Evolutionary conservation across 2,797 vertebrate genomes (phyloP).

Genomic region (Helostoma temminkii): DNA sequence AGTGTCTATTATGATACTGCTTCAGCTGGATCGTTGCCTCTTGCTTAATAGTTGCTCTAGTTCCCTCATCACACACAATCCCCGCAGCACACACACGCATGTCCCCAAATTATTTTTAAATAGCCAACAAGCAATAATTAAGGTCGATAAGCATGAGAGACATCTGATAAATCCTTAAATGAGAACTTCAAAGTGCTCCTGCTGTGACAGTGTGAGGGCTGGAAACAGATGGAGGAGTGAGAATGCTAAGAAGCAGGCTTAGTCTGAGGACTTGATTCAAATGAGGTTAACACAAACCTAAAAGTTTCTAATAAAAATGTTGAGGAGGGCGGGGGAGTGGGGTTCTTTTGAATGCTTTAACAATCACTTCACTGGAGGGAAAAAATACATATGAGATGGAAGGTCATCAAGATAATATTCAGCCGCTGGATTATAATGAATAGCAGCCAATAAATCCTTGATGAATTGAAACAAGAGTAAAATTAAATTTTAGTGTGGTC

Average conservation of each 20-base stretch:
- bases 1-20: conserved; percentile 41
- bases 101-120: conserved; percentile 50
- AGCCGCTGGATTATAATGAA: conserved; percentile 47
- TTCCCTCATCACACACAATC: conserved; percentile 26
- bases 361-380: conserved; percentile 29
- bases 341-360: conserved; percentile 34
- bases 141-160: conserved; percentile 55
- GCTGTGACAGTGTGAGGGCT: conserved; percentile 62
- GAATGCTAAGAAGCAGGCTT: conserved; percentile 37
- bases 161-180: conserved; percentile 67
- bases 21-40: conserved; percentile 45
- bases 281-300: conserved; percentile 54
- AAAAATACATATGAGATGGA: conserved; percentile 24
- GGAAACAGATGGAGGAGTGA: conserved; percentile 61
- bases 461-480: conserved; percentile 50
- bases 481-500: conserved; percentile 47
- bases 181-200: conserved; percentile 59
- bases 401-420: conserved; percentile 51
- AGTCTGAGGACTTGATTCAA: conserved; percentile 45
- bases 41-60: conserved; percentile 45
- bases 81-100: too few relatives aligned
- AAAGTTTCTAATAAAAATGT: conserved; percentile 30
- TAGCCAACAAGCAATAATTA: conserved; percentile 64
- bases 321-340: background rate
- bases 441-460: conserved; percentile 42